Percentiles rank a stretch among this genome's conserved stretches.
These are phyloP conservation scores for Artibeus jamaicensis DNA, from an alignment of 2,797 vertebrate species.

Conservation along the genomic window DNA sequence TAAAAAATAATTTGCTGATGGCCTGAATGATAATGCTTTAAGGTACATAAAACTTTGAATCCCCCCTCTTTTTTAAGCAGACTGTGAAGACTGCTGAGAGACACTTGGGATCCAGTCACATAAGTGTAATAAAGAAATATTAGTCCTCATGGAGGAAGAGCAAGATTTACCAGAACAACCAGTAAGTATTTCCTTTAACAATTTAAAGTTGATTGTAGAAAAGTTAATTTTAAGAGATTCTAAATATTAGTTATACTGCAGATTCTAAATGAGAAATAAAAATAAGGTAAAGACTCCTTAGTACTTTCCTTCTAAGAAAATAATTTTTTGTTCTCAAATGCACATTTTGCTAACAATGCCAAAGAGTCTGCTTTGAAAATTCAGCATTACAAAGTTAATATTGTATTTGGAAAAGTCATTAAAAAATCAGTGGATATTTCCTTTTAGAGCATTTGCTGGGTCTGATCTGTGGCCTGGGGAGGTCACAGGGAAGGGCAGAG, in stretches of 20 bases:
- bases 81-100: constrained; percentile 80
- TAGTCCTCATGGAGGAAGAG: constrained; percentile 91
- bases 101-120: constrained; percentile 76
- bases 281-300: constrained; percentile 22
- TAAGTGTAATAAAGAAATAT: constrained; percentile 65
- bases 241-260: constrained; percentile 40
- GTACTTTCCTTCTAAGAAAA: constrained; percentile 5
- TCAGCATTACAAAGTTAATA: neutral
- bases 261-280: constrained; percentile 51
- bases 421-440: neutral
- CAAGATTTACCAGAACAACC: constrained; percentile 91
- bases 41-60: constrained; percentile 82
- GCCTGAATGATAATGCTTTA: constrained; percentile 81
- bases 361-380: constrained; percentile 22
- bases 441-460: constrained; percentile 91
- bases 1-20: constrained; percentile 79
- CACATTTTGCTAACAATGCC: neutral
- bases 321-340: constrained; percentile 22
- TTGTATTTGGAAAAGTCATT: constrained; percentile 17
- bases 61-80: constrained; percentile 78
- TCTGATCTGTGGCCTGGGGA: constrained; percentile 84
- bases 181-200: constrained; percentile 86
- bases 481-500: constrained; percentile 89
- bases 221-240: constrained; percentile 42
- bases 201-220: constrained; percentile 34